Evolutionary conservation across 2,888 invertebrate genomes (phyloP).

Genomic region (Xanthorhoe designata): DNA sequence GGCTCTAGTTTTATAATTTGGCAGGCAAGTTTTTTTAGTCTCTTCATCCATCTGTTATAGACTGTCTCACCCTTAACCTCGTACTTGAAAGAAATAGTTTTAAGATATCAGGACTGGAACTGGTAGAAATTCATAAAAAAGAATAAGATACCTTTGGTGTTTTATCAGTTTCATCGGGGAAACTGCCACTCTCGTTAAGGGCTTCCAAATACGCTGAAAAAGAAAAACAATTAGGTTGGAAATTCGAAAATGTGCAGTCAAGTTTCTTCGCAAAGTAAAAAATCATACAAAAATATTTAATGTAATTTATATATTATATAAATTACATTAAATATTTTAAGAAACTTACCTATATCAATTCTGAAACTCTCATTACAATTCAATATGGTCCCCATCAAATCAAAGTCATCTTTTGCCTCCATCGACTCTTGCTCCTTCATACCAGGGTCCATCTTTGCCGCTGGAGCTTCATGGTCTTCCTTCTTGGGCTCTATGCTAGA

Average conservation of each 20-base stretch:
- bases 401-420: conserved; percentile 49
- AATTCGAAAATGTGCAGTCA: too few relatives aligned
- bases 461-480: conserved; percentile 10
- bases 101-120: too few relatives aligned
- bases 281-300: too few relatives aligned
- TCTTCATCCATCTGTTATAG: too few relatives aligned
- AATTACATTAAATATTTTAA: neutral
- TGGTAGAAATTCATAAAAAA: too few relatives aligned
- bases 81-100: too few relatives aligned
- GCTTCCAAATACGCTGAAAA: conserved; percentile 76
- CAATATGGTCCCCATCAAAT: conserved; percentile 69
- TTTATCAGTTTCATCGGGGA: conserved; percentile 84
- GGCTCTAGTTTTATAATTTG: too few relatives aligned
- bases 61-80: too few relatives aligned
- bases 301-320: too few relatives aligned
- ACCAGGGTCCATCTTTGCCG: conserved; percentile 18
- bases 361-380: conserved; percentile 84
- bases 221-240: neutral
- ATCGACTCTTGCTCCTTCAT: conserved; percentile 12
- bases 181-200: conserved; percentile 82
- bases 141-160: conserved; percentile 81
- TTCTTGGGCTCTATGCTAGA: neutral
- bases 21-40: too few relatives aligned
- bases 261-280: too few relatives aligned
- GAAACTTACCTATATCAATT: conserved; percentile 79